Conservation (phyloP, 2,797 vertebrate species). For the Lateolabrax maculatus region DNA sequence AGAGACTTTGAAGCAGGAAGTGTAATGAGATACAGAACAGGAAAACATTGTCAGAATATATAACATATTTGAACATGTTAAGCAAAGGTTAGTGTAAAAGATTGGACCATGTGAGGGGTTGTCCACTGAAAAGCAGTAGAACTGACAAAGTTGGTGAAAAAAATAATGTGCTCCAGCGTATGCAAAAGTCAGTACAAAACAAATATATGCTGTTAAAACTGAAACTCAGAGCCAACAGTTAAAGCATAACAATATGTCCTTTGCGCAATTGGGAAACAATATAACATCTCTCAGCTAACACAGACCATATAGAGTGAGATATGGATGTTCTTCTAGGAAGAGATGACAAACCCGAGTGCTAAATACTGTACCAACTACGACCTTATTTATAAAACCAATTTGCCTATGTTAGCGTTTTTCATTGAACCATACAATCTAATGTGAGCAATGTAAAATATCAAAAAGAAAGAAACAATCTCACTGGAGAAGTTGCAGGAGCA, state of each 20-base stretch:
- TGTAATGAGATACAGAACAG: slow-evolving; percentile 5
- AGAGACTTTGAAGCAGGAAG: neutral
- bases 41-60: neutral
- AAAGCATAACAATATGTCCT: neutral
- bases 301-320: too few species aligned
- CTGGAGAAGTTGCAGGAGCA: neutral
- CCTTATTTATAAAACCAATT: too few species aligned
- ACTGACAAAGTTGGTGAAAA: neutral
- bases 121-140: neutral
- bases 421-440: too few species aligned
- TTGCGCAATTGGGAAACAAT: neutral
- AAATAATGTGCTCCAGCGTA: neutral
- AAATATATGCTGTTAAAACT: neutral
- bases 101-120: neutral
- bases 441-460: too few species aligned
- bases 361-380: too few species aligned
- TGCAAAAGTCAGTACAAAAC: neutral
- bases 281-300: neutral
- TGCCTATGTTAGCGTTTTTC: too few species aligned
- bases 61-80: neutral
- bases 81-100: neutral
- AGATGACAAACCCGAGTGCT: too few species aligned
- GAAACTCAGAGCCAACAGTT: neutral
- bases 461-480: too few species aligned
- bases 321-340: too few species aligned